Evolutionary conservation across 2,797 vertebrate genomes (phyloP), one percentile per base, ranked within the genome.

Genomic region (Macrochelys suwanniensis): DNA sequence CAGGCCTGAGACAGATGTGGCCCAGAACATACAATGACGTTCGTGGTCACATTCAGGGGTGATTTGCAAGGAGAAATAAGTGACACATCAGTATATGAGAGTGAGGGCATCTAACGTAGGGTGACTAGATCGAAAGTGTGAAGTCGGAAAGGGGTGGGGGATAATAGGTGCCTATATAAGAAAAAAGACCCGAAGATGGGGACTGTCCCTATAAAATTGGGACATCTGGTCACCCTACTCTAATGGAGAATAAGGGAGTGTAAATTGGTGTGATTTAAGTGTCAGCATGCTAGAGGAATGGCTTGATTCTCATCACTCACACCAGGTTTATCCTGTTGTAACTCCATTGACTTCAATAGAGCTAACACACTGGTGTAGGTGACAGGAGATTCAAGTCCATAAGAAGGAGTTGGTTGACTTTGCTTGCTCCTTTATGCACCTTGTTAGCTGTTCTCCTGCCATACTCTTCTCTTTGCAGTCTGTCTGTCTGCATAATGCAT

Each of bases 401-500:
- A 28, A 51, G 11, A 11, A 54, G 53, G 25, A 59, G 0, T 15
- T 37, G 17, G n/a, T 3, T 59, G 21, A 2, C 0, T 1, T 0
- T 0, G 10, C 10, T 81, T 53, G 23, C 13, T 42, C 0, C 68
- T 4, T 4, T 15, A 37, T 79, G 19, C 16, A 0, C 10, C 0
- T 1, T 0, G 5, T 9, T 3, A 21, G 13, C 65, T 83, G 10
- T 92, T 90, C 74, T 78, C 45, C 51, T 42, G n/a, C 57, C 6
- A 2, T 1, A 1, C 19, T 23, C 47, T 91, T n/a, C 77, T 42
- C 15, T 47, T 54, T 26, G 54, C 45, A 76, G 74, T 12, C n/a
- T 42, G 37, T 71, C 19, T 42, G n/a, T 23, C n/a, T 71, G n/a
- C 33, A 19, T 68, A 68, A 37, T 37, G 33, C 16, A n/a, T 15